Percentiles rank a stretch among this genome's conserved stretches.
Evolutionary conservation across 2,113 vertebrate genomes (phyloP).

Genomic region (Amblyornis subalaris): DNA sequence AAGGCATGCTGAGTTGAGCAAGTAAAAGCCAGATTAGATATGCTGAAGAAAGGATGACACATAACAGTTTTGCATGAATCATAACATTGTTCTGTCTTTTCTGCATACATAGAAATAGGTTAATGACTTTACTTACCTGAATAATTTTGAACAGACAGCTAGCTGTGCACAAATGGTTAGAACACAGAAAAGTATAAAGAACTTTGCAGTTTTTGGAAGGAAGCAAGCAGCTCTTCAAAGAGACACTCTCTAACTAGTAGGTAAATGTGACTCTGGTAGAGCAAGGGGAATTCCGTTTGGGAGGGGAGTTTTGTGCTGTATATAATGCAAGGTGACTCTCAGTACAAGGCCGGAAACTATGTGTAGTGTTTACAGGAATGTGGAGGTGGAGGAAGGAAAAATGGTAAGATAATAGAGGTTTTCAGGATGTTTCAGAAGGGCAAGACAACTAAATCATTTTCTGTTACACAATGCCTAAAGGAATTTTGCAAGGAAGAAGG

Average conservation of each 20-base stretch:
- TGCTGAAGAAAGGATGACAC: not conserved
- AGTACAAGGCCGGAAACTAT: not conserved
- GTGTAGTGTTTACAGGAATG: not conserved
- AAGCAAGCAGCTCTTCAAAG: not conserved
- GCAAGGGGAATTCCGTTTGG: not conserved
- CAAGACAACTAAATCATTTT: not conserved
- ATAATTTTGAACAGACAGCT: not conserved
- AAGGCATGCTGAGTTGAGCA: not conserved
- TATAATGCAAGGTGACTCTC: fast-evolving
- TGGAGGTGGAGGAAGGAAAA: not conserved
- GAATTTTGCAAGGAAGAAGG: not conserved
- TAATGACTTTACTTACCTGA: not conserved
- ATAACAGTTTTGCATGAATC: not conserved
- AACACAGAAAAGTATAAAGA: not conserved
- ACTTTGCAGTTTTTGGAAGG: not conserved
- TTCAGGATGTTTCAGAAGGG: not conserved
- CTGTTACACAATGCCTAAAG: not conserved
- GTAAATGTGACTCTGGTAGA: not conserved
- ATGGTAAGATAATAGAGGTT: not conserved
- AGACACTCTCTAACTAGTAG: not conserved
- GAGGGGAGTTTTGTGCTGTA: not conserved
- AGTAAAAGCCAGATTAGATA: not conserved
- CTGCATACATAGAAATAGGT: not conserved
- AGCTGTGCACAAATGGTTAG: not conserved
- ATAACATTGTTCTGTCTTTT: not conserved